Conservation (phyloP, 1,140 invertebrate species). For the Acromyrmex heyeri region DNA sequence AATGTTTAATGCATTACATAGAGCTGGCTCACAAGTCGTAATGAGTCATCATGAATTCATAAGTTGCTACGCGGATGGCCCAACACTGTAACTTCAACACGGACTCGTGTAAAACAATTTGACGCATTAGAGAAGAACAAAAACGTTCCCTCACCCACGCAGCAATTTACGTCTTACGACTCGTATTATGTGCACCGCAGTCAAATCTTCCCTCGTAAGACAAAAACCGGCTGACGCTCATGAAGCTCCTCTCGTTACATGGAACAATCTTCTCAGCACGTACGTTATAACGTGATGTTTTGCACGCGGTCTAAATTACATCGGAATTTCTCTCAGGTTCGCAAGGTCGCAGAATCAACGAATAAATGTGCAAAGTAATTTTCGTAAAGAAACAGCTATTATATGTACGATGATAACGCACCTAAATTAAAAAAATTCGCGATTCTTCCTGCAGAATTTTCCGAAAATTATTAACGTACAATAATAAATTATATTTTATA, state of each 20-base stretch:
- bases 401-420: neutral
- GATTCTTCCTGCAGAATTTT: neutral
- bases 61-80: neutral
- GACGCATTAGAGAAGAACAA: slow-evolving; percentile 58
- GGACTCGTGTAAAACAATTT: slow-evolving; percentile 47
- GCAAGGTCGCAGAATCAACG: slow-evolving; percentile 38
- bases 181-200: slow-evolving; percentile 46
- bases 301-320: slow-evolving; percentile 71
- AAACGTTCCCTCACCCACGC: slow-evolving; percentile 54
- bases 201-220: slow-evolving; percentile 45
- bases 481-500: neutral
- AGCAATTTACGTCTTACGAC: slow-evolving; percentile 60
- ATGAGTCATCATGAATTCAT: slow-evolving; percentile 2
- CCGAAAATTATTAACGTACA: neutral
- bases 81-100: neutral
- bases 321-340: slow-evolving; percentile 53
- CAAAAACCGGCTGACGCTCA: slow-evolving; percentile 69
- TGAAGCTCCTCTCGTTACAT: slow-evolving; percentile 70
- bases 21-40: neutral
- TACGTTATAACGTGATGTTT: slow-evolving; percentile 71
- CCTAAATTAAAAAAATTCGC: neutral
- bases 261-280: slow-evolving; percentile 52
- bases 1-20: slow-evolving; percentile 29
- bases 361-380: slow-evolving; percentile 39
- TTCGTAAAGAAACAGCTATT: slow-evolving; percentile 14